Evolutionary conservation across 2,797 vertebrate genomes (phyloP).

Genomic region (Salmo trutta): DNA sequence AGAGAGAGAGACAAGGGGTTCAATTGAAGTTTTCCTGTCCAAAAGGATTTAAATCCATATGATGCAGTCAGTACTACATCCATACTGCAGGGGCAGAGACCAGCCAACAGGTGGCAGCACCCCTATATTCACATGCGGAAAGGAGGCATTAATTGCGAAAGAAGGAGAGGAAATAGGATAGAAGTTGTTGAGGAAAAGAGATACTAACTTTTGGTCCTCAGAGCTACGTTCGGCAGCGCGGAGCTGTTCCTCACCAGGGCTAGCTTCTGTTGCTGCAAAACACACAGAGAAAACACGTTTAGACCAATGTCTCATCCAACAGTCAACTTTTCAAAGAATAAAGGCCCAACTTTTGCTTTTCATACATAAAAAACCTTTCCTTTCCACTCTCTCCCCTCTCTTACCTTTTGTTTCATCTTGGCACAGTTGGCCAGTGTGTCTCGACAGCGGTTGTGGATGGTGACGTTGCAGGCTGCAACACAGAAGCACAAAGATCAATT

Average conservation of each 20-base stretch:
- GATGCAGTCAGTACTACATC: not conserved
- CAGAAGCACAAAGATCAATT: slow-evolving; percentile 2
- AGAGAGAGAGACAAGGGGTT: not conserved
- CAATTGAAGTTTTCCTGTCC: not conserved
- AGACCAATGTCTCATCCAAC: not conserved
- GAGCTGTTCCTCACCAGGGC: slow-evolving; percentile 84
- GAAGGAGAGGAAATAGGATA: not conserved
- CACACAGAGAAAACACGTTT: not conserved
- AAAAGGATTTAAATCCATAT: not conserved
- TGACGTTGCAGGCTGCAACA: slow-evolving; percentile 85
- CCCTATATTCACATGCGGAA: not conserved
- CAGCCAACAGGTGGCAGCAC: slow-evolving; percentile 28
- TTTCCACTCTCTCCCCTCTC: slow-evolving; percentile 20
- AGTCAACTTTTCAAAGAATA: not conserved
- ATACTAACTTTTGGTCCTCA: slow-evolving; percentile 85
- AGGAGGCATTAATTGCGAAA: not conserved
- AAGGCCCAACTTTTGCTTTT: not conserved
- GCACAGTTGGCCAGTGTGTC: slow-evolving; percentile 88
- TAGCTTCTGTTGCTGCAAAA: slow-evolving; percentile 86
- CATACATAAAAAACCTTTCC: not conserved
- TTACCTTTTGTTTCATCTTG: slow-evolving; percentile 94
- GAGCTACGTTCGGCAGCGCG: slow-evolving; percentile 81
- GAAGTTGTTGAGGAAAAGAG: not conserved
- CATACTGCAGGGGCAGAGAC: not conserved
- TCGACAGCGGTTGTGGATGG: slow-evolving; percentile 94